phyloP scores from a whole-genome alignment of 1,140 invertebrate species.

The Atta texana region DNA sequence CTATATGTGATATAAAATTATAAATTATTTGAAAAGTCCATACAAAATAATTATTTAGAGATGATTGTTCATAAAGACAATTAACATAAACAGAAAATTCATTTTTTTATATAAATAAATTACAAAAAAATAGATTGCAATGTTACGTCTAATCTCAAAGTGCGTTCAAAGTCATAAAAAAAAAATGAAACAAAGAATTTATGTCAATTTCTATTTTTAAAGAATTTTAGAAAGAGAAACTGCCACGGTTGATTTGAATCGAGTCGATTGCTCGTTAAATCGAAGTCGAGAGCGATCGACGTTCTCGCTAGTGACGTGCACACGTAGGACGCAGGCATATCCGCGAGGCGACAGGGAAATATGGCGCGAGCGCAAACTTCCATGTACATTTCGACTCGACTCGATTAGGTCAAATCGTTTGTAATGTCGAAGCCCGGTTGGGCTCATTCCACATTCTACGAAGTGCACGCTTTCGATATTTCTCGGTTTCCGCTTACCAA shows the following conservation, averaged over 20 bases:
- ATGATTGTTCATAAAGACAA: neutral
- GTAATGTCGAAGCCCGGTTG: constrained; percentile 71
- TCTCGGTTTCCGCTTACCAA: constrained; percentile 67
- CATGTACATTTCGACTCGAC: constrained; percentile 80
- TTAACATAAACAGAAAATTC: neutral
- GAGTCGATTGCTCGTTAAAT: constrained; percentile 48
- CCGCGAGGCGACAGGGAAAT: constrained; percentile 62
- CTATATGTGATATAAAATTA: neutral
- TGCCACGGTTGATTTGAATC: neutral
- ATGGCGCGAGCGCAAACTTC: constrained; percentile 68
- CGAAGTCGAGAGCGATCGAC: constrained; percentile 54
- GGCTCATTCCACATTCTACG: constrained; percentile 83
- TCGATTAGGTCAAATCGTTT: constrained; percentile 80
- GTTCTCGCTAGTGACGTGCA: neutral
- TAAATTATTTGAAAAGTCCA: neutral
- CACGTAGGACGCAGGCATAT: constrained; percentile 30
- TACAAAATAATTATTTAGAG: constrained; percentile 9
- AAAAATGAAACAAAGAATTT: neutral
- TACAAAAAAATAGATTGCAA: neutral
- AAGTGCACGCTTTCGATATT: constrained; percentile 81
- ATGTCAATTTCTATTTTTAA: neutral
- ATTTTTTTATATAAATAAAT: neutral
- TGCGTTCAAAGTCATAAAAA: too few species aligned
- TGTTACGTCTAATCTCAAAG: neutral
- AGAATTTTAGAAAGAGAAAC: neutral